Evolutionary conservation across 2,888 invertebrate genomes (phyloP).

Genomic region (Polydesmus complanatus): DNA sequence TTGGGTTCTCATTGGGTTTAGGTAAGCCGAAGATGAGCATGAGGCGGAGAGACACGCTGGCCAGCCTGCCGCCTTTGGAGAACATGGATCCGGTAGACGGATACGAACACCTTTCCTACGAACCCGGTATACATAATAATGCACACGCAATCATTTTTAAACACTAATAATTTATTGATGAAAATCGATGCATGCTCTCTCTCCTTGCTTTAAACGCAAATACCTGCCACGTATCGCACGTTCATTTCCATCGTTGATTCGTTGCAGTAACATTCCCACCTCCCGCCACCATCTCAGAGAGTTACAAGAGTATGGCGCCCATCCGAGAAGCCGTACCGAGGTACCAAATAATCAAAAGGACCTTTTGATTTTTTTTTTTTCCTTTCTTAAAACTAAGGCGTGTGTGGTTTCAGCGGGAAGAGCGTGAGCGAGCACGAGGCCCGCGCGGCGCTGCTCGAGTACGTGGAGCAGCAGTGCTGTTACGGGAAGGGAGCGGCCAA

Average conservation of each 20-base stretch:
- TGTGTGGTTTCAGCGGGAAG: not conserved
- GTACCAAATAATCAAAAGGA: not conserved
- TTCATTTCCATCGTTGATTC: not conserved
- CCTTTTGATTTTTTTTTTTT: not conserved
- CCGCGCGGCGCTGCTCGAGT: conserved; percentile 33
- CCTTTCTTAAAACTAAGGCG: not conserved
- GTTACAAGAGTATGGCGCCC: conserved; percentile 8
- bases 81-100: conserved; percentile 35
- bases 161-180: no score
- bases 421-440: conserved; percentile 34
- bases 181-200: no score
- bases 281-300: conserved; percentile 12
- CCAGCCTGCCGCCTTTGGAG: conserved; percentile 32
- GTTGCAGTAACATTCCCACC: conserved; percentile 14
- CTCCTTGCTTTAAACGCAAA: no score
- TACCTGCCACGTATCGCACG: not conserved
- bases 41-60: conserved; percentile 8
- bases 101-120: conserved; percentile 36
- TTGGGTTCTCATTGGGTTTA: no score
- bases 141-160: no score
- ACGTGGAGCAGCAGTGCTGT: conserved; percentile 38
- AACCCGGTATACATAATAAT: conserved; percentile 29
- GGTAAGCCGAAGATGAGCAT: conserved; percentile 13
- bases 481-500: conserved; percentile 38
- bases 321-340: conserved; percentile 13